These are phyloP conservation scores for Phataginus tricuspis DNA, from an alignment of 2,797 vertebrate genomes.

Conservation along the genomic window DNA sequence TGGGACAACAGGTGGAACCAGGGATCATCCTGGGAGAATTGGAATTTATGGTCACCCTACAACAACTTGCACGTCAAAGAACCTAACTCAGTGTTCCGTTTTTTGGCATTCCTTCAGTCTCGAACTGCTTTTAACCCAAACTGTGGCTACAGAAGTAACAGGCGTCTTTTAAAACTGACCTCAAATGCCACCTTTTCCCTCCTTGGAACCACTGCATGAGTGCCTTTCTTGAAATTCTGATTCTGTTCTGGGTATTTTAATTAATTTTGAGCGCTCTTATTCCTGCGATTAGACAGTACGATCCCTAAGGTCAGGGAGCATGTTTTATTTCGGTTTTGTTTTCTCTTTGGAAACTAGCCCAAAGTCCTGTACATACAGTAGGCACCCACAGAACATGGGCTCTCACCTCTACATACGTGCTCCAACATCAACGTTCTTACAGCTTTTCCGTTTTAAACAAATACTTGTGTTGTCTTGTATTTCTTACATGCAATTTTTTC, in stretches of 20 bases:
- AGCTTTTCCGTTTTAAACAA: constrained; percentile 38
- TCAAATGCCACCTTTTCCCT: not conserved
- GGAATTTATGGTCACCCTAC: not conserved
- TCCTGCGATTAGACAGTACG: not conserved
- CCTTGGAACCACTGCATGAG: not conserved
- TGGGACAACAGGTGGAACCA: not conserved
- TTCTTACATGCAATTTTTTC: constrained; percentile 50
- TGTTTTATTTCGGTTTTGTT: not conserved
- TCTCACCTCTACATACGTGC: not conserved
- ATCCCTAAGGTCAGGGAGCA: not conserved
- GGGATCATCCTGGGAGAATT: not conserved
- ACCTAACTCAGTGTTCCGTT: not conserved
- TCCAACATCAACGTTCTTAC: not conserved
- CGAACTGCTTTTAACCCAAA: not conserved
- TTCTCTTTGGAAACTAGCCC: not conserved
- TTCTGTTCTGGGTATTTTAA: not conserved
- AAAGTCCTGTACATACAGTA: not conserved
- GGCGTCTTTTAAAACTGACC: not conserved
- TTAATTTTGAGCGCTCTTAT: not conserved
- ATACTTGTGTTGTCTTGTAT: not conserved
- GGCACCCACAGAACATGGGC: not conserved
- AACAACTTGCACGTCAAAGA: not conserved
- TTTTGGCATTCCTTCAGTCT: not conserved
- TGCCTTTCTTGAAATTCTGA: not conserved
- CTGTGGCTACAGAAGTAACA: not conserved